Conservation (phyloP, 2,113 vertebrate species). For the Ascaphus truei region DNA sequence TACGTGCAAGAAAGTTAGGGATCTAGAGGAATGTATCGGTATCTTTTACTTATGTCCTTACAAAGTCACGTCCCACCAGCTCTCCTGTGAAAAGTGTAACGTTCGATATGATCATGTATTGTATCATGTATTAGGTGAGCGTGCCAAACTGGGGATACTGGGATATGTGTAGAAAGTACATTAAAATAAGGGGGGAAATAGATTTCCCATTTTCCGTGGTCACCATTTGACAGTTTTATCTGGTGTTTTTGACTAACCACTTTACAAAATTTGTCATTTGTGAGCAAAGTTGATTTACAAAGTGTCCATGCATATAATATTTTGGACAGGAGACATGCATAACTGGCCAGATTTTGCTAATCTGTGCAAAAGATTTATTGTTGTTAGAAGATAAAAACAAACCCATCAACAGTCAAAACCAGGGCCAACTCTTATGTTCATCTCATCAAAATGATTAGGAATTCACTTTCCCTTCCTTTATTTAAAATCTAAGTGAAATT, state of each 20-base stretch:
- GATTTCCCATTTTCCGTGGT: background rate
- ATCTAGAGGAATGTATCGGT: too few species aligned
- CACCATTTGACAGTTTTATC: slow-evolving; percentile 9
- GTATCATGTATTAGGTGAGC: background rate
- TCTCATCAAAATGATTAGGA: slow-evolving; percentile 16
- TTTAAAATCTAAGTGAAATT: background rate
- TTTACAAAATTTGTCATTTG: background rate
- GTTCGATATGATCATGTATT: too few species aligned
- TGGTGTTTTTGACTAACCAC: background rate
- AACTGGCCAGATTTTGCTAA: slow-evolving; percentile 13
- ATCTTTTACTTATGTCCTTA: too few species aligned
- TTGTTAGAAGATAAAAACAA: slow-evolving; percentile 3
- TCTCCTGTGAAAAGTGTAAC: too few species aligned
- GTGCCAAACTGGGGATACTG: background rate
- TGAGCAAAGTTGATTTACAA: slow-evolving; percentile 22
- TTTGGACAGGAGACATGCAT: background rate
- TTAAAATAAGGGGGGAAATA: background rate
- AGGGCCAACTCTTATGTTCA: slow-evolving; percentile 19
- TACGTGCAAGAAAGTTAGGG: too few species aligned
- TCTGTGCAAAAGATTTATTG: slow-evolving; percentile 24
- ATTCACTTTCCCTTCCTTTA: background rate
- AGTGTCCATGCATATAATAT: slow-evolving; percentile 15
- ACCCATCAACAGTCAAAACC: background rate
- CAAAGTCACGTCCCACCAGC: too few species aligned
- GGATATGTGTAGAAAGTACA: background rate